Conservation (phyloP, 2,797 vertebrate species). For the Champsocephalus esox region DNA sequence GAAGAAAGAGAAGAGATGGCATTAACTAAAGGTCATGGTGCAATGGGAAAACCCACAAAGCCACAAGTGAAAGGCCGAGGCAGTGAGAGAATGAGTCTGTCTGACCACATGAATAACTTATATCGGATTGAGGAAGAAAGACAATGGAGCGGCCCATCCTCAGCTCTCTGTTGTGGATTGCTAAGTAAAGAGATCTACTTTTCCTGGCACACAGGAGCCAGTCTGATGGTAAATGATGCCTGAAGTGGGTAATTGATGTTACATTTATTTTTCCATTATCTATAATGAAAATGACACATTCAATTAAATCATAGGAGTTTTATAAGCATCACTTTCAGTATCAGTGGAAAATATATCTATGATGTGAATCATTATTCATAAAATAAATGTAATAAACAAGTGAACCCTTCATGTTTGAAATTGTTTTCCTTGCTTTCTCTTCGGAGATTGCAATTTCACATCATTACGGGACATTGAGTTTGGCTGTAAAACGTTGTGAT, state of each 20-base stretch:
- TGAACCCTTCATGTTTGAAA: neutral
- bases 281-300: conserved; percentile 21
- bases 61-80: conserved; percentile 1
- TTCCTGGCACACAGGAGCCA: neutral
- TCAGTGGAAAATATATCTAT: neutral
- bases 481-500: conserved; percentile 2
- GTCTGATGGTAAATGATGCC: conserved; percentile 19
- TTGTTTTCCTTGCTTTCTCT: neutral
- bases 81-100: neutral
- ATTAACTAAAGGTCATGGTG: neutral
- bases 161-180: conserved; percentile 5
- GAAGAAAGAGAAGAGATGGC: neutral
- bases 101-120: conserved; percentile 3
- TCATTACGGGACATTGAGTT: neutral
- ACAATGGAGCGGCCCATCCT: neutral
- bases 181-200: neutral
- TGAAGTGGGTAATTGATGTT: neutral
- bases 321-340: neutral
- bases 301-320: neutral
- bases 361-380: neutral
- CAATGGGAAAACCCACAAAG: conserved; percentile 9
- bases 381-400: neutral
- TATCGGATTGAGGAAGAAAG: conserved; percentile 9
- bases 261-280: conserved; percentile 13
- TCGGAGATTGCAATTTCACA: neutral